These are phyloP conservation scores for Chrysopa pallens DNA, from an alignment of 1,140 invertebrate species.

Conservation along the genomic window DNA sequence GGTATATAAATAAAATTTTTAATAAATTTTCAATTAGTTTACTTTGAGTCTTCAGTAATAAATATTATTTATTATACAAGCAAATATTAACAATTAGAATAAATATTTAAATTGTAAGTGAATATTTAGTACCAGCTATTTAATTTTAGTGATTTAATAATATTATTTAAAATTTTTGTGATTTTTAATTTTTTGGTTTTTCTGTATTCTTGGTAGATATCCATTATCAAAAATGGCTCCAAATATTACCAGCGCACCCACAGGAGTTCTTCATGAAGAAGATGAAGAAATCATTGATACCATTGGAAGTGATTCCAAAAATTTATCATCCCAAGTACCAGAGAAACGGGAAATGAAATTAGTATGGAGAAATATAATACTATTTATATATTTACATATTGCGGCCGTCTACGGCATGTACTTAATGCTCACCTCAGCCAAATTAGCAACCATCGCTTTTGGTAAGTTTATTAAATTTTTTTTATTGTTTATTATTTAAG, in stretches of 20 bases:
- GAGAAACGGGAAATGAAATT: slow-evolving; percentile 36
- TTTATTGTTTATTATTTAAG: too few relatives aligned
- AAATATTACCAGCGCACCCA: slow-evolving; percentile 33
- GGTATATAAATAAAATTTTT: too few relatives aligned
- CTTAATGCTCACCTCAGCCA: slow-evolving; percentile 58
- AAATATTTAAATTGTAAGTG: too few relatives aligned
- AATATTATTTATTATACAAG: too few relatives aligned
- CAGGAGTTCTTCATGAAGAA: slow-evolving; percentile 43
- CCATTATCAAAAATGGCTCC: slow-evolving; percentile 30
- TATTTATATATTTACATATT: slow-evolving; percentile 73
- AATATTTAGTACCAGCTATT: too few relatives aligned
- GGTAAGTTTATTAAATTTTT: slow-evolving; percentile 35
- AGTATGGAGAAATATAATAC: slow-evolving; percentile 84
- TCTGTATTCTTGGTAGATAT: not conserved
- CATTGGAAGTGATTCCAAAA: slow-evolving; percentile 23
- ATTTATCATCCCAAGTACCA: slow-evolving; percentile 11
- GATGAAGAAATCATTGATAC: slow-evolving; percentile 36
- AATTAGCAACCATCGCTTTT: slow-evolving; percentile 53
- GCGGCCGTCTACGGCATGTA: slow-evolving; percentile 72
- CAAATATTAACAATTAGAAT: too few relatives aligned
- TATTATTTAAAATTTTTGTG: too few relatives aligned
- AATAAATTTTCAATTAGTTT: too few relatives aligned
- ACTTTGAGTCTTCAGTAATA: too few relatives aligned
- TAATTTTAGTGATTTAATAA: too few relatives aligned
- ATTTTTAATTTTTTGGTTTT: too few relatives aligned